phyloP scores from a whole-genome alignment of 1,140 invertebrate genomes.

The Prorops nasuta region DNA sequence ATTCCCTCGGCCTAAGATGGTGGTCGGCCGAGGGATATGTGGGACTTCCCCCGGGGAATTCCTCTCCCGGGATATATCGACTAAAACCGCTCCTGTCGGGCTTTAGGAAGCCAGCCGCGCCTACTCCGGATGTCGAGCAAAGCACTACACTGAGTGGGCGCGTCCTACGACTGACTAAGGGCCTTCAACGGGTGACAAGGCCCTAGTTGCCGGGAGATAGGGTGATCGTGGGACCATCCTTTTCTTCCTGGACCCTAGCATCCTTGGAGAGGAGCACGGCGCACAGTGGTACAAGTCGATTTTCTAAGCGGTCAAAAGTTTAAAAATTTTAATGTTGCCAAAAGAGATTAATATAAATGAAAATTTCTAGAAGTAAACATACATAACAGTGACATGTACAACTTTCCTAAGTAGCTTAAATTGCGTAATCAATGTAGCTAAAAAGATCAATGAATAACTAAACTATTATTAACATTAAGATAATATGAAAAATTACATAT shows the following conservation, averaged over 20 bases:
- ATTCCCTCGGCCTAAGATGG: background rate
- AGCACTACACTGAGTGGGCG: background rate
- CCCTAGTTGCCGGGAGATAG: background rate
- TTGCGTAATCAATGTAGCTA: too few species aligned
- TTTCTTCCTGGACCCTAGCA: background rate
- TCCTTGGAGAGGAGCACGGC: background rate
- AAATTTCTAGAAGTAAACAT: too few species aligned
- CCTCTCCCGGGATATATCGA: background rate
- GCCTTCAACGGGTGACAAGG: background rate
- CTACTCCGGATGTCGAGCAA: too few species aligned
- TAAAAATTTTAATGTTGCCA: too few species aligned
- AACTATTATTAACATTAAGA: too few species aligned
- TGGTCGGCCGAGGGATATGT: background rate
- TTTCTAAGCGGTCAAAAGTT: too few species aligned
- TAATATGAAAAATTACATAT: too few species aligned
- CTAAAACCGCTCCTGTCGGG: background rate
- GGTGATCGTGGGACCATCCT: background rate
- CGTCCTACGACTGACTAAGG: background rate
- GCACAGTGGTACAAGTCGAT: too few species aligned
- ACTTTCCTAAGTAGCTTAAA: too few species aligned
- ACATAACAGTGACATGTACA: too few species aligned
- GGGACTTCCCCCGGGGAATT: background rate
- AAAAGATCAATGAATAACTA: too few species aligned
- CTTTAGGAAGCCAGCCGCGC: background rate
- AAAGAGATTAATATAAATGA: too few species aligned